These are phyloP conservation scores for Drosophila athabasca DNA, from an alignment of 1,140 invertebrate species.

Conservation along the genomic window DNA sequence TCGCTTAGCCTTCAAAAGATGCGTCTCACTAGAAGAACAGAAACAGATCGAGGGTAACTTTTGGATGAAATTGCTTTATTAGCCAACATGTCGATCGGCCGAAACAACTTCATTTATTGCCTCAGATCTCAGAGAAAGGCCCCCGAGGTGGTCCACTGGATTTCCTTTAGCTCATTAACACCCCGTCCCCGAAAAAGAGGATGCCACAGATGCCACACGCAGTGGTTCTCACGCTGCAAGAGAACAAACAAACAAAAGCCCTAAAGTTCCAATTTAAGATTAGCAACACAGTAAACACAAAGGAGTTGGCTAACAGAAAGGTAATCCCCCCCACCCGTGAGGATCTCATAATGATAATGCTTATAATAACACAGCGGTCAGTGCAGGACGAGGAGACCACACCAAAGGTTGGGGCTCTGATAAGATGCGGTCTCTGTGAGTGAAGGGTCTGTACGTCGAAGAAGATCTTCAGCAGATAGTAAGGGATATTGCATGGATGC, in stretches of 20 bases:
- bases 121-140: neutral
- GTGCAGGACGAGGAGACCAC: slow-evolving; percentile 44
- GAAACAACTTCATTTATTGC: slow-evolving; percentile 30
- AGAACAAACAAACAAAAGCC: slow-evolving; percentile 35
- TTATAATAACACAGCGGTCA: slow-evolving; percentile 70
- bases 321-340: neutral
- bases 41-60: neutral
- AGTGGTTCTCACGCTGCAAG: slow-evolving; percentile 70
- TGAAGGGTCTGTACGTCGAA: slow-evolving; percentile 26
- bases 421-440: slow-evolving; percentile 44
- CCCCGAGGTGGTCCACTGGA: slow-evolving; percentile 57
- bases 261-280: slow-evolving; percentile 66
- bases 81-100: slow-evolving; percentile 32
- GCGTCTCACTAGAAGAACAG: neutral
- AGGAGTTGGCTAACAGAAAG: slow-evolving; percentile 32
- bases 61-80: slow-evolving; percentile 67
- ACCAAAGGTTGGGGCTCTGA: slow-evolving; percentile 57
- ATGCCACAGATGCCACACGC: slow-evolving; percentile 54
- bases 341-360: slow-evolving; percentile 68
- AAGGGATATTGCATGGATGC: neutral
- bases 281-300: slow-evolving; percentile 70
- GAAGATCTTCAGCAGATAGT: slow-evolving; percentile 51
- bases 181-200: slow-evolving; percentile 22
- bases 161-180: slow-evolving; percentile 79
- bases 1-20: slow-evolving; percentile 3